Base-by-base conservation (phyloP, 2,113 vertebrate species). In the Lepidothrix coronata region DNA sequence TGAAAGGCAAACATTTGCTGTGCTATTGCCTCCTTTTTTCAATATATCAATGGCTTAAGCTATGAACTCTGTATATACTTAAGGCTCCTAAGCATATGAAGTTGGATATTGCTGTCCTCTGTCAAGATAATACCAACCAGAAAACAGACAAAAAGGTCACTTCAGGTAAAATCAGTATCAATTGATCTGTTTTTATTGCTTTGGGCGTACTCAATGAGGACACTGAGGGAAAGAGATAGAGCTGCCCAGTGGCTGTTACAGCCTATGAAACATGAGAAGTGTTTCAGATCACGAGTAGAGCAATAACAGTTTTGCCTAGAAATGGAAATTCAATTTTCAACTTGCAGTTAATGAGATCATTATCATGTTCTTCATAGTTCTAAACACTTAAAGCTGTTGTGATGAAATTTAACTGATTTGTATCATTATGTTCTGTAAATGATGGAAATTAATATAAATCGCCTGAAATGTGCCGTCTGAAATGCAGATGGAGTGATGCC, bases 1-100 rank as follows among this genome's bases (percentile, higher is more conserved):
- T 91, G 81, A 84, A 97, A 96, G 73, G 76, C 73, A 98, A 97
- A 97, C 55, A 95, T 73, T 84, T 55, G 31, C 70, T 81, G 9
- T 52, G 20, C 43, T 85, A 57, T 76, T 76, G 91, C 79, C 43
- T 52, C 81, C 77, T 58, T 91, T 31, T 96, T 73, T 94, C 62
- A 88, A 67, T 87, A 95, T 67, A 94, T 81, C 61, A 89, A 76
- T 85, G 63, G 63, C 39, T 93, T 88, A 93, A 78, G 73, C 65
- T 79, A 19, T 72, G 85, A 97, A 86, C 70, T 71, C 44, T 87
- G 11, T 89, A 65, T 92, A 93, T 85, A 44, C 51, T 70, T 92
- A 77, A 72, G n/a, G 17, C 12, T 95, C 15, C 55, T 28, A 73
- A 91, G 71, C 37, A 52, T 43, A 82, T 30, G 61, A 76, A 67